Base-by-base conservation (phyloP, 30 jellyfish, hydroid and myxozoan species). In the Rhopilema esculentum region DNA sequence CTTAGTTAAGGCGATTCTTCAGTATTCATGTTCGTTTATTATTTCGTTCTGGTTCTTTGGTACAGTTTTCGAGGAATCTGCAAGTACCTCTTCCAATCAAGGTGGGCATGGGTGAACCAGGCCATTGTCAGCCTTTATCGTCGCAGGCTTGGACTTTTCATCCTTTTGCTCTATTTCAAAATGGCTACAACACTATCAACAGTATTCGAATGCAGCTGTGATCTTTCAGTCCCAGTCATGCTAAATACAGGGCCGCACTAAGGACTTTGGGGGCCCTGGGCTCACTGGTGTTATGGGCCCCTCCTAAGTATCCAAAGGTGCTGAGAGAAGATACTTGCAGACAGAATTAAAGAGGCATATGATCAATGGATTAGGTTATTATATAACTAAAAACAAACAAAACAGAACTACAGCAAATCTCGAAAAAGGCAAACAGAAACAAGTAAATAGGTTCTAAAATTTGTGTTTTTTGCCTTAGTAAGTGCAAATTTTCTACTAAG, bases 261-360 rank as follows among this genome's bases (percentile, higher is more conserved):
- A 40, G 57, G 57, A 40, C 57, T 40, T 40, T 40, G 57, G 57
- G 57, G 51, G 29, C 79, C 33, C 51, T 69, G 79, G 79, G 29
- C 51, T 69, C 79, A 69, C 79, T 69, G 79, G 33, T 40, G 57
- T 40, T 40, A 40, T 40, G 57, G 57, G 57, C 57, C 57, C 57
- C 57, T 40, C 57, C 57, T 40, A 40, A 40, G 57, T 40, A 12
- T 40, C 9, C 57, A 40, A 40, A 40, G 57, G 57, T 40, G 57
- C 57, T 40, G 12, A 40, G 57, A 40, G 57, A 40, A 40, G 57
- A 40, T 40, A 40, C 57, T 40, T 40, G 57, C 57, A 40, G 57
- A 40, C 57, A 40, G 57, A 40, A 40, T 40, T 40, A 40, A 40
- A 40, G 57, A 40, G 57, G 57, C 57, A 40, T 40, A 40, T 40